Conservation (phyloP, 2,113 vertebrate species). For the Pterocles burchelli region DNA sequence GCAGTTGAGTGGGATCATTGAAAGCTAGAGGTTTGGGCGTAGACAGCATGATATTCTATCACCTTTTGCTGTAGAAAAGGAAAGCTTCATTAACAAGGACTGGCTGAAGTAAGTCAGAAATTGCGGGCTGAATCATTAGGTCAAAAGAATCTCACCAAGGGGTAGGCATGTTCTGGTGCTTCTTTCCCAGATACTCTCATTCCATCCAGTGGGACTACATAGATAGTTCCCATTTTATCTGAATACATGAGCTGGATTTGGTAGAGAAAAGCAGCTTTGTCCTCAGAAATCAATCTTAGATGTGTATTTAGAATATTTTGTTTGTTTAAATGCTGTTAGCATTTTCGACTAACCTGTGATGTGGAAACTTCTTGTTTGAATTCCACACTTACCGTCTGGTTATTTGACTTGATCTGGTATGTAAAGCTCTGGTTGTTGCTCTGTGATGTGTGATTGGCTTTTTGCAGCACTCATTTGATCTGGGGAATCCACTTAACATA, state of each 20-base stretch:
- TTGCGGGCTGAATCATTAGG: not conserved
- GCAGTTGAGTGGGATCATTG: not conserved
- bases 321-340: not conserved
- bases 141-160: not conserved
- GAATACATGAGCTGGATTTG: not conserved
- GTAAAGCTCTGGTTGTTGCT: not conserved
- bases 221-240: not conserved
- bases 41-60: not conserved
- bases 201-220: not conserved
- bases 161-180: not conserved
- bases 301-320: not conserved
- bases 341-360: not conserved
- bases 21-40: not conserved
- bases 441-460: not conserved
- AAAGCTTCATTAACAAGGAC: not conserved
- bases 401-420: not conserved
- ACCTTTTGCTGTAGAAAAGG: not conserved
- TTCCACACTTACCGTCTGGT: not conserved
- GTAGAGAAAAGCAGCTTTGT: not conserved
- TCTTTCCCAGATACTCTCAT: not conserved
- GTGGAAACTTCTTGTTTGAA: not conserved
- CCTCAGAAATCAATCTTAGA: not conserved
- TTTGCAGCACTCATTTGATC: not conserved
- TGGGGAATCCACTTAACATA: not conserved
- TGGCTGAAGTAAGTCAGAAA: not conserved